Base-by-base conservation (phyloP, 2,113 vertebrate genomes). In the Chlorodrepanis virens region DNA sequence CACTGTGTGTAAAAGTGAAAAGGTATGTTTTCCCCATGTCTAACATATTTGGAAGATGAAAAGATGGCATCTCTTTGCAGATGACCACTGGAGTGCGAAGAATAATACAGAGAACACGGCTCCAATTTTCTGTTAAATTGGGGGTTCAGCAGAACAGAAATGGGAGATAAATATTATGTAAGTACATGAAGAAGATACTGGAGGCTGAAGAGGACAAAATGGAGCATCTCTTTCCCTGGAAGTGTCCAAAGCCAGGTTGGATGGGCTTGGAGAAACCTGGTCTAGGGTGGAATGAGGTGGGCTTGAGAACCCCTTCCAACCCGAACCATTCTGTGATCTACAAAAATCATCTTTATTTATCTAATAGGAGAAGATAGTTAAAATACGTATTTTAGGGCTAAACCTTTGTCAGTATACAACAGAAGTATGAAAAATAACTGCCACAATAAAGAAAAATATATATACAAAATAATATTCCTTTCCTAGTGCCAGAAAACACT, bases 361-460 rank as follows among this genome's bases (percentile, higher is more conserved):
- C 35, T 69, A 33, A 35, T n/a, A 42, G 23, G 37, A 61, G 6
- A 54, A 54, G 15, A 72, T 31, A 56, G 2, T 64, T 63, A 61
- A 96, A 87, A 77, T 9, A 25, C 3, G 0, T 47, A 37, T 70
- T 82, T 75, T 57, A 49, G 86, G 33, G 42, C 87, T 13, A 63
- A 80, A 57, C 16, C 5, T 14, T 54, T 47, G 19, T 25, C 72
- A 91, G 60, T 61, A 84, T 83, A 89, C 54, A 89, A 40, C 2
- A 79, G 56, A 94, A 56, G 75, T 52, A 84, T 56, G 67, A 94
- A 92, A 95, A 96, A 27, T 52, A 92, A 76, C 89, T 79, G 82
- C 47, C 81, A 68, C 39, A 60, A 87, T 89, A 95, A 95, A 95
- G 44, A 27, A 93, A 77, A 75, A 96, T 42, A 65, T 27, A 90